Evolutionary conservation across 1,140 invertebrate genomes (phyloP).

Genomic region (Heliconius eleuchia): DNA sequence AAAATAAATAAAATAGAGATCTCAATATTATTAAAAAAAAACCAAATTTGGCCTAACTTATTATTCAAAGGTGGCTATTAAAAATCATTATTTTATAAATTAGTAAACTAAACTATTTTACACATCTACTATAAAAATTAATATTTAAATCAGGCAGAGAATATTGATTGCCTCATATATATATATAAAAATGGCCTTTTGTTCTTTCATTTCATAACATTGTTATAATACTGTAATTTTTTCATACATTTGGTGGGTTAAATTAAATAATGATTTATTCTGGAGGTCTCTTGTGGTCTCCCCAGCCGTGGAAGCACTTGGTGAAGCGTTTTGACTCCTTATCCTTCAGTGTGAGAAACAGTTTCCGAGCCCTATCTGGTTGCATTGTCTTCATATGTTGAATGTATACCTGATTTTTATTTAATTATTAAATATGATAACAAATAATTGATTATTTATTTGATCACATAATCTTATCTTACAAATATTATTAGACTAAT

Average conservation of each 20-base stretch:
- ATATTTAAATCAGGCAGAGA: background rate
- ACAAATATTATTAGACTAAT: too few species aligned
- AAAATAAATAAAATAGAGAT: too few species aligned
- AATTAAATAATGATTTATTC: conserved; percentile 19
- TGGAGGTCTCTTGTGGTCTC: conserved; percentile 84
- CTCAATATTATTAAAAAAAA: background rate
- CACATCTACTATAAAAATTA: background rate
- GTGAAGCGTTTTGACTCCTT: conserved; percentile 97
- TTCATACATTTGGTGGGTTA: background rate
- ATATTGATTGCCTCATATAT: background rate
- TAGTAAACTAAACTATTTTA: background rate
- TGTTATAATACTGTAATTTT: conserved; percentile 4
- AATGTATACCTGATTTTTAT: conserved; percentile 92
- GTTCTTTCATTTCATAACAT: conserved; percentile 6
- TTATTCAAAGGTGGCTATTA: background rate
- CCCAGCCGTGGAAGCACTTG: conserved; percentile 99
- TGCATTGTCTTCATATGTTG: conserved; percentile 98
- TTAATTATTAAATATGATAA: conserved; percentile 12
- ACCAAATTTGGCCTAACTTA: background rate
- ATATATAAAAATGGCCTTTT: background rate
- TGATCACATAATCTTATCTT: background rate
- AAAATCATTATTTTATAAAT: background rate
- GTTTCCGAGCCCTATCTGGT: conserved; percentile 93
- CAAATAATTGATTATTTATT: background rate
- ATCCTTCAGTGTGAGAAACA: conserved; percentile 98